Evolutionary conservation across 2,888 invertebrate genomes (phyloP), one percentile per base, ranked within the genome.

Genomic region (Luperina testacea): DNA sequence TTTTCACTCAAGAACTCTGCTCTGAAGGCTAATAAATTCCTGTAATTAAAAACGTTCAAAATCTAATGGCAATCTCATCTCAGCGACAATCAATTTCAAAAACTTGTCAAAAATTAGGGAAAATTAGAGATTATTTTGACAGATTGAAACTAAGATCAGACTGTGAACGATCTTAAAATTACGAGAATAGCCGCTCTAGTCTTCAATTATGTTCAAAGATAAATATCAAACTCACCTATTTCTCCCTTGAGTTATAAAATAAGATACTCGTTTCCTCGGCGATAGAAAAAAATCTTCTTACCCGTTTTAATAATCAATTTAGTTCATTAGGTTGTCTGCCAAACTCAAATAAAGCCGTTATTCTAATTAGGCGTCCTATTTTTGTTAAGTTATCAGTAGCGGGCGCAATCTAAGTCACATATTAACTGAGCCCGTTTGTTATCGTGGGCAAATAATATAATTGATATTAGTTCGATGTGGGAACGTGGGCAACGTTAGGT

Each of bases 391-490:
- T 90, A 89, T 87, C 86, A 78, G 79, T 27, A 17, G 53, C 72
- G 57, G 48, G 51, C 83, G 82, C 86, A 87, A 92, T 91, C 90
- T 90, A 81, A 86, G 77, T 74, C 77, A 91, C 85, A 91, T 90
- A 91, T 90, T 91, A 87, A 89, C 89, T 84, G 79, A 87, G 81
- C 89, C 89, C 88, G 81, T 89, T 90, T 81, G 81, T 89, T 92
- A 91, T 90, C 90, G 81, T 84, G 45, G 53, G 80, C 86, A 87
- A 87, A 87, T 83, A 88, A 42, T 48, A 48, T 87, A 86, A 89
- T 91, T 89, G 91, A 90, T 88, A 76, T 75, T 71, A 78, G 72
- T 84, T 72, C 61, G 27, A 88, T 84, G 79, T 87, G 82, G 80
- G 88, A 88, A 83, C 80, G 78, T 82, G 78, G 77, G 51, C 70